A percentile compares a stretch with the other conserved stretches of the same genome.
These are phyloP conservation scores for Melipona quadrifasciata DNA, from an alignment of 1,140 invertebrate species.

Conservation along the genomic window DNA sequence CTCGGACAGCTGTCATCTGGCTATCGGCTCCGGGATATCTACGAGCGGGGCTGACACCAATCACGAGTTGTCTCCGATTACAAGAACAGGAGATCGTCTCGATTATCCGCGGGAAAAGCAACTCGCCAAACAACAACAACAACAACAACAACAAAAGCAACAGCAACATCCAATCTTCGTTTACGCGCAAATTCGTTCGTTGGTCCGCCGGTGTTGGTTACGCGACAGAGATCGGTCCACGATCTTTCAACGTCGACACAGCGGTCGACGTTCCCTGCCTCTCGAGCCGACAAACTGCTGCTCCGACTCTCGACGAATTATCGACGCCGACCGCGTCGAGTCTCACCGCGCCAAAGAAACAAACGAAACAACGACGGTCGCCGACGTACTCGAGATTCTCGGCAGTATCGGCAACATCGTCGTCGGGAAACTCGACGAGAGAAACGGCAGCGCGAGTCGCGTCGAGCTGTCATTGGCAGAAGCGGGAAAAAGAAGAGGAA, in stretches of 20 bases:
- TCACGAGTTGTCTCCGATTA: constrained; percentile 39
- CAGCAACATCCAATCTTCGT: no score
- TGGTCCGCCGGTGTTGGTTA: no score
- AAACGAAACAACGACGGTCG: no score
- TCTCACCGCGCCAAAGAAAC: no score
- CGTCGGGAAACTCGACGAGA: no score
- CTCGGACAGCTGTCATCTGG: constrained; percentile 66
- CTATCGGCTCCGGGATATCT: constrained; percentile 66
- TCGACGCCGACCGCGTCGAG: background rate
- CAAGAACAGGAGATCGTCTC: constrained; percentile 11
- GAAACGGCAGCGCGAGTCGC: background rate
- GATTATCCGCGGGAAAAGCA: background rate
- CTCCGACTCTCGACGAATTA: background rate
- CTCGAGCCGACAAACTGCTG: background rate
- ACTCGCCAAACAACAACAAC: background rate
- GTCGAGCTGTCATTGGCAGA: background rate
- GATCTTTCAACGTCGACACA: background rate
- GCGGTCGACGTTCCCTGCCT: background rate
- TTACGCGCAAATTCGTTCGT: background rate
- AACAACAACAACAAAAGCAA: no score
- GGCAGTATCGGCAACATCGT: no score
- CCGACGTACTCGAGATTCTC: no score
- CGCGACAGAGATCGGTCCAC: background rate
- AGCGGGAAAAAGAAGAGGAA: no score
- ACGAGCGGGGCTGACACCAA: constrained; percentile 71